Percentiles rank a stretch among this genome's conserved stretches.
These are phyloP conservation scores for Rhinophrynus dorsalis DNA, from an alignment of 2,797 vertebrate genomes.

Conservation along the genomic window DNA sequence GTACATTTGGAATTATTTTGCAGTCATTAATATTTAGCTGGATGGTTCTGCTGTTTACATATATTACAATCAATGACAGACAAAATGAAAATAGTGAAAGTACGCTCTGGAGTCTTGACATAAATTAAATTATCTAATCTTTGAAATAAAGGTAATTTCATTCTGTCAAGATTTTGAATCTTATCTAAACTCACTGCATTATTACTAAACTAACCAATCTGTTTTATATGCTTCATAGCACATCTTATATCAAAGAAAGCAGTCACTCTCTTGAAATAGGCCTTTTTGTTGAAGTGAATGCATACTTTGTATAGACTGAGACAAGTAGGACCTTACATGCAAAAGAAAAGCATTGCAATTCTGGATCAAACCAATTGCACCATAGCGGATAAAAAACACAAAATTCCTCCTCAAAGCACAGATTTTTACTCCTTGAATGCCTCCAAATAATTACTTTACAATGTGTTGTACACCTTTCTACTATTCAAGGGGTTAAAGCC, in stretches of 20 bases:
- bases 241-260: slow-evolving; percentile 25
- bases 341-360: no score
- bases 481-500: no score
- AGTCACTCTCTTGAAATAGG: slow-evolving; percentile 14
- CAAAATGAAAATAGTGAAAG: slow-evolving; percentile 26
- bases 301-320: background rate
- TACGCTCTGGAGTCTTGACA: slow-evolving; percentile 42
- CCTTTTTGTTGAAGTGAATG: background rate
- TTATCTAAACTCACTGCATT: slow-evolving; percentile 29
- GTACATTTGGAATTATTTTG: background rate
- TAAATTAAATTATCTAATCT: slow-evolving; percentile 47
- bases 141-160: slow-evolving; percentile 47
- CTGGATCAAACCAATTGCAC: no score
- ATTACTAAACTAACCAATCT: slow-evolving; percentile 21
- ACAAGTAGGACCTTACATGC: no score
- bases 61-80: slow-evolving; percentile 28
- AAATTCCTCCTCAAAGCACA: no score
- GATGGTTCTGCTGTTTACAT: slow-evolving; percentile 6
- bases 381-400: no score
- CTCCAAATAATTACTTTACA: no score
- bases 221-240: slow-evolving; percentile 22
- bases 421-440: no score
- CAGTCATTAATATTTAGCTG: slow-evolving; percentile 25
- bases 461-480: no score
- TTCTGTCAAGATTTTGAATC: slow-evolving; percentile 47